A percentile compares a stretch with the other conserved stretches of the same genome.
phyloP scores from a whole-genome alignment of 2,113 vertebrate genomes.

The Cyanistes caeruleus region DNA sequence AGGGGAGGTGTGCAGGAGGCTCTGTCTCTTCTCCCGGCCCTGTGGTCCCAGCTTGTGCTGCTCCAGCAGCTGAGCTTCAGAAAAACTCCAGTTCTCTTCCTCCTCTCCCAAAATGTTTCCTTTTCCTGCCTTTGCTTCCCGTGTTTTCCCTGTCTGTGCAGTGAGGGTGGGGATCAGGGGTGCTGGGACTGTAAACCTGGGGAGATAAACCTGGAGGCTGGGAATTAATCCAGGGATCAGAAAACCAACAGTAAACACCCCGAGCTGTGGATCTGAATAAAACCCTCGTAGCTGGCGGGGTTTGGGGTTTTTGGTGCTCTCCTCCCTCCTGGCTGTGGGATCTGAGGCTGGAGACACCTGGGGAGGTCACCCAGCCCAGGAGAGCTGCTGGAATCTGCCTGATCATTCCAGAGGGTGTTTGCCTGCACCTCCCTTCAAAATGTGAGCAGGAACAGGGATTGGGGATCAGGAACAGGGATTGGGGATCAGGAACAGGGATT shows the following conservation, averaged over 20 bases:
- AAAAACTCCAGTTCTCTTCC: neutral
- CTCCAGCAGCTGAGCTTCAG: slow-evolving; percentile 13
- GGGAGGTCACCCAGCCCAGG: neutral
- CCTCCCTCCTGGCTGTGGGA: neutral
- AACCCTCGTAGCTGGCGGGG: rapidly evolving
- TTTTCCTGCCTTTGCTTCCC: rapidly evolving
- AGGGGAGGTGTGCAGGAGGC: neutral
- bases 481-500: no score
- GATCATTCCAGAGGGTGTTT: rapidly evolving
- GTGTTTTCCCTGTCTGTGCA: rapidly evolving
- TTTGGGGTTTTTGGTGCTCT: rapidly evolving
- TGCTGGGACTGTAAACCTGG: neutral
- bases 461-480: no score
- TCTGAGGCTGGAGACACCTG: rapidly evolving
- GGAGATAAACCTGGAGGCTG: neutral
- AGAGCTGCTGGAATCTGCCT: neutral
- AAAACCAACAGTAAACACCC: neutral
- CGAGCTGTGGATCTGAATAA: neutral
- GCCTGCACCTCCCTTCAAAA: rapidly evolving
- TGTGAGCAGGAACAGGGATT: no score
- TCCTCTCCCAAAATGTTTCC: neutral
- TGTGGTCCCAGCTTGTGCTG: slow-evolving; percentile 56
- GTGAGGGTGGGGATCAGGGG: neutral
- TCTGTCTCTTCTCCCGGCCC: slow-evolving; percentile 19
- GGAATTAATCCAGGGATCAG: neutral